These are phyloP conservation scores for Melanaphis sacchari DNA, from an alignment of 1,140 invertebrate species.

Conservation along the genomic window DNA sequence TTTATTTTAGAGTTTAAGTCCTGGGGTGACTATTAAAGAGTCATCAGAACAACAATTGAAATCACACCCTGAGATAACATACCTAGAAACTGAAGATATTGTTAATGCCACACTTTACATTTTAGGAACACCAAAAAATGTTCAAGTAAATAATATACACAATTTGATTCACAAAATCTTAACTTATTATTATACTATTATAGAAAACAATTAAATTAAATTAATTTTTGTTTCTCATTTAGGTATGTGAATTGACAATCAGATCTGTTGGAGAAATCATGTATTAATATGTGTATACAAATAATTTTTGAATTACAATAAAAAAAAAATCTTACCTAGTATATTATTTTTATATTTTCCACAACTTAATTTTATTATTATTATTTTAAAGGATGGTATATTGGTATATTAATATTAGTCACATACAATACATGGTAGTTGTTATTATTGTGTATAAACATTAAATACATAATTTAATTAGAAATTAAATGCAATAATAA, in stretches of 20 bases:
- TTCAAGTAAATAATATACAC: background rate
- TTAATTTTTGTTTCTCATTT: background rate
- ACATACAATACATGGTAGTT: no score
- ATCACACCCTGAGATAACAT: background rate
- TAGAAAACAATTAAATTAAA: background rate
- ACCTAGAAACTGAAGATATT: slow-evolving; percentile 47
- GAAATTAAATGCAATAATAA: no score
- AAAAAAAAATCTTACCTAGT: background rate
- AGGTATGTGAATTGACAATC: background rate
- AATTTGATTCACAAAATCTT: background rate
- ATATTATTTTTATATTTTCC: no score
- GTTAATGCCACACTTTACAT: slow-evolving; percentile 44
- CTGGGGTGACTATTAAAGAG: background rate
- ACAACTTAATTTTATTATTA: no score
- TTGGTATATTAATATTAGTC: no score
- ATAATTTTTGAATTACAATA: background rate
- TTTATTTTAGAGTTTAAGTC: slow-evolving; percentile 5
- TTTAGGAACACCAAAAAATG: slow-evolving; percentile 26
- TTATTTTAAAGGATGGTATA: no score
- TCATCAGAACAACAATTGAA: background rate
- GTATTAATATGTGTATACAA: slow-evolving; percentile 11
- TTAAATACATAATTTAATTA: no score
- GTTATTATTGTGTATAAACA: no score
- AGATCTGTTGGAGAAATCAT: slow-evolving; percentile 28
- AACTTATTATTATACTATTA: background rate